Evolutionary conservation across 2,113 vertebrate species (phyloP).

Genomic region (Guaruba guarouba): DNA sequence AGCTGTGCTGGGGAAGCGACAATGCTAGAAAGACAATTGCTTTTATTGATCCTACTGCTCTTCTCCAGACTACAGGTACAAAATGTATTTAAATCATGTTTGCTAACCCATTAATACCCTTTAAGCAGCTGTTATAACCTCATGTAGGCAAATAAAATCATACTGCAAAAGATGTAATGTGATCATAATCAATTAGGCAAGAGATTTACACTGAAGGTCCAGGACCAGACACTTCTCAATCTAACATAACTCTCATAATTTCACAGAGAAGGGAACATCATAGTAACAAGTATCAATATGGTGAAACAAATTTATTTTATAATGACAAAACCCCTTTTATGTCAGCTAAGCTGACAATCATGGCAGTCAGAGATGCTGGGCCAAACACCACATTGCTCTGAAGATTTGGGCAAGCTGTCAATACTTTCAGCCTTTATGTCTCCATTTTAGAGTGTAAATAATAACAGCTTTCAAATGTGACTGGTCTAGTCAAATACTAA

Average conservation of each 20-base stretch:
- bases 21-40: background rate
- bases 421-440: background rate
- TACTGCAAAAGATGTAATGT: conserved; percentile 9
- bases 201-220: conserved; percentile 7
- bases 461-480: conserved; percentile 11
- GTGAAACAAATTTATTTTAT: background rate
- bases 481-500: background rate
- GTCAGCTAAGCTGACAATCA: background rate
- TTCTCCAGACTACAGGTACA: background rate
- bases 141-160: conserved; percentile 4
- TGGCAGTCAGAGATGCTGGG: background rate
- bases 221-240: background rate
- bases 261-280: background rate
- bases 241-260: background rate
- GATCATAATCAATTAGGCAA: conserved; percentile 10
- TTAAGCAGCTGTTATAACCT: background rate
- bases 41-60: conserved; percentile 20
- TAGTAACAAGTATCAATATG: background rate
- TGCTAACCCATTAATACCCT: conserved; percentile 24
- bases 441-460: background rate
- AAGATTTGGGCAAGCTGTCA: background rate
- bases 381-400: background rate
- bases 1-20: background rate
- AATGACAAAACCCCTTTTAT: background rate
- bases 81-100: conserved; percentile 6